These are phyloP conservation scores for Microplitis deprimator DNA, from an alignment of 2,888 invertebrate genomes.

Conservation along the genomic window DNA sequence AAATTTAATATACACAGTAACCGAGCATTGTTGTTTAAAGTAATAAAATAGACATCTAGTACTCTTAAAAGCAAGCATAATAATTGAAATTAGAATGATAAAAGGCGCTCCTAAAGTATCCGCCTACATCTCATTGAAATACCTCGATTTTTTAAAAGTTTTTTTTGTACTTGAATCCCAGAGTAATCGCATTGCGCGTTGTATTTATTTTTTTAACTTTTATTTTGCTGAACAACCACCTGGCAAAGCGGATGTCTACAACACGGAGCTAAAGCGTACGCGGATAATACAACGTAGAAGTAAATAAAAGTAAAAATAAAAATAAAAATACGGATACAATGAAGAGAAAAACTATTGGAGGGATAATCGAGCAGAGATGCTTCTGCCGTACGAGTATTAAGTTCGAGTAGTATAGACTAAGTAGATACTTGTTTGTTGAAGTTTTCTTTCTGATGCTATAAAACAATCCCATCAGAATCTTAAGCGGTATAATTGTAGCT, in stretches of 20 bases:
- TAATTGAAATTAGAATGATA: conserved; percentile 56
- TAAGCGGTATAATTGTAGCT: conserved; percentile 51
- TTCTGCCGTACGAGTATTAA: not conserved
- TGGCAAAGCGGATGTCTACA: conserved; percentile 23
- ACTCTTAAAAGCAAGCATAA: conserved; percentile 2
- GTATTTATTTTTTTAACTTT: conserved; percentile 10
- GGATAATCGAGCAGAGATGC: conserved; percentile 8
- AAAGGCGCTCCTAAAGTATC: conserved; percentile 48
- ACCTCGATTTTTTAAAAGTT: conserved; percentile 13
- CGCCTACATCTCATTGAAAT: conserved; percentile 42
- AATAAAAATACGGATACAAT: not conserved
- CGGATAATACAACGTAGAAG: too few species aligned
- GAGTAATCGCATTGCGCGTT: conserved; percentile 27
- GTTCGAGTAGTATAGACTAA: not conserved
- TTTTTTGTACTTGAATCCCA: not conserved
- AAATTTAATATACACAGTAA: too few species aligned
- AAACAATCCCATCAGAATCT: conserved; percentile 48
- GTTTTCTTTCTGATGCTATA: conserved; percentile 22
- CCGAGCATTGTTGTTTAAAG: too few species aligned
- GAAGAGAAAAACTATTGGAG: conserved; percentile 15
- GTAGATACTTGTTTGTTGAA: not conserved
- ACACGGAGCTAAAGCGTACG: too few species aligned
- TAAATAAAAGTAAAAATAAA: not conserved
- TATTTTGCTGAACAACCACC: not conserved
- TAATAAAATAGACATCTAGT: too few species aligned